Conservation (phyloP, 2,797 vertebrate genomes). For the Cephalopachus bancanus region DNA sequence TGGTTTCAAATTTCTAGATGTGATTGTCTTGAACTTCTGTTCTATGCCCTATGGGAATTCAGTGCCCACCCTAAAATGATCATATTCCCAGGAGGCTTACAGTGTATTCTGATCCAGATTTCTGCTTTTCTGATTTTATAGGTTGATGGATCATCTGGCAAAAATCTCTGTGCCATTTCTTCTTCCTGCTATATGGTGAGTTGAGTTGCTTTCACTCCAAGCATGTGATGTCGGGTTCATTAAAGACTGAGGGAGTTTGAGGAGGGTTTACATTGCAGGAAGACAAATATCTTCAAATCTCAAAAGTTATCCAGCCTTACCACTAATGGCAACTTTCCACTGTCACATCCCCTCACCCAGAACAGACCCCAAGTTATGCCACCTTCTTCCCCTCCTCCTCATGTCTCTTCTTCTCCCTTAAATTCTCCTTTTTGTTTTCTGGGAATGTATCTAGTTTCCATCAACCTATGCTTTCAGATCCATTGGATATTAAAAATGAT, state of each 20-base stretch:
- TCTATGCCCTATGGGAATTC: background rate
- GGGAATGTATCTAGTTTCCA: background rate
- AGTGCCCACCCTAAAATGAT: background rate
- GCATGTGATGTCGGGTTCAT: background rate
- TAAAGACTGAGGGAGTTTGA: background rate
- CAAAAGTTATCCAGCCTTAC: background rate
- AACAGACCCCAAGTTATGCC: background rate
- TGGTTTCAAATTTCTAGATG: background rate
- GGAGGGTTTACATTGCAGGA: background rate
- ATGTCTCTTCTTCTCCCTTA: background rate
- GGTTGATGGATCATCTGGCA: background rate
- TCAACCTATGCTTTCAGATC: background rate
- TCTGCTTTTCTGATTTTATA: background rate
- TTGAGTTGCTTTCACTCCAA: background rate
- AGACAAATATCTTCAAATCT: background rate
- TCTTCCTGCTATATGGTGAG: background rate
- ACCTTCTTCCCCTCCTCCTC: background rate
- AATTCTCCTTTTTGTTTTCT: conserved; percentile 21
- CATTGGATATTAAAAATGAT: background rate
- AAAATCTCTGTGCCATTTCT: background rate
- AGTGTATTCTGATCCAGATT: background rate
- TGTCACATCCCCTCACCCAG: background rate
- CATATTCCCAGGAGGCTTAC: background rate
- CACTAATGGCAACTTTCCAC: background rate
- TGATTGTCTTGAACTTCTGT: background rate